Base-by-base conservation (phyloP, 1,140 invertebrate genomes). In the Drosophila lowei region DNA sequence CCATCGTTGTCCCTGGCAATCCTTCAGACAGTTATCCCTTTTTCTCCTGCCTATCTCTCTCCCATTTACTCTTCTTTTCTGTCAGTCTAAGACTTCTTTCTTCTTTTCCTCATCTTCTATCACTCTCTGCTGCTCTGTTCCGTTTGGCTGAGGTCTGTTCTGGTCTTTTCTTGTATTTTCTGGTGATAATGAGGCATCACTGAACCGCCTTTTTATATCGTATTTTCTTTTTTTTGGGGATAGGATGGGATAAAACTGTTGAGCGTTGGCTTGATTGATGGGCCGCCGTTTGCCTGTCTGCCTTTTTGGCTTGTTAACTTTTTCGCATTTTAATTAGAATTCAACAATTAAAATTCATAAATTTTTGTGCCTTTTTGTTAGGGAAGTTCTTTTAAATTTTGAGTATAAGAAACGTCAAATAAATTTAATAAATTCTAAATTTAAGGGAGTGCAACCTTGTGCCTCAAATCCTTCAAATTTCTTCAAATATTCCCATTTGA, bases 1-100 rank as follows among this genome's bases (percentile, higher is more conserved):
- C 72, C 68, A 73, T 86, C 79, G 58, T 72, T 34, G 30, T 34
- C 30, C 70, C 70, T 78, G 70, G 46, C 42, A 75, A 73, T 84
- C 62, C 74, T 57, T 44, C 54, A 44, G 60, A 18, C 54, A 49
- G 48, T 70, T 63, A 56, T 46, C 25, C 57, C 54, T 42, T 48
- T 38, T 9, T 3, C 47, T 7, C 48, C 13, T 6, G 23, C 5
- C 23, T 25, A 2, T 23, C 23, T 5, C 23, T 25, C 23, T 23
- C 23, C 4, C 23, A 5, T 5, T 23, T 23, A 23, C 23, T 21
- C 41, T 53, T 41, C 16, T 9, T 42, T 44, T 53, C 11, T 30
- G 15, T 44, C 16, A 73, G 58, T 57, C 43, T 50, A 71, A 60
- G 67, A 42, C 57, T 62, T 72, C 50, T 48, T 72, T 72, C 63